Conservation (phyloP, 2,888 invertebrate genomes). For the Ormia ochracea region DNA sequence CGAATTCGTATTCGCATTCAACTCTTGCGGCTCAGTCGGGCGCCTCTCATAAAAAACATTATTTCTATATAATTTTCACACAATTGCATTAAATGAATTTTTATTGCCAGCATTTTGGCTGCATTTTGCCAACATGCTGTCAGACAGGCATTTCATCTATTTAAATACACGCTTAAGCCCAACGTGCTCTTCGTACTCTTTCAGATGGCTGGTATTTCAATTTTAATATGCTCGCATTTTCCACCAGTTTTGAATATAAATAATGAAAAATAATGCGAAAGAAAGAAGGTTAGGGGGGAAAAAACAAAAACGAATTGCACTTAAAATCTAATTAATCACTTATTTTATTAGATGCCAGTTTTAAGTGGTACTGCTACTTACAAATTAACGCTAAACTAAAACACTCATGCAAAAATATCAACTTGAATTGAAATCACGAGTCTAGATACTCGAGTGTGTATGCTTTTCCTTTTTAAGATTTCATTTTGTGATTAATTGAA, state of each 20-base stretch:
- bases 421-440: constrained; percentile 17
- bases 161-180: constrained; percentile 6
- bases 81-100: constrained; percentile 22
- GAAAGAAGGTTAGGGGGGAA: background rate
- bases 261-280: constrained; percentile 18
- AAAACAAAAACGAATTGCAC: constrained; percentile 36
- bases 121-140: constrained; percentile 33
- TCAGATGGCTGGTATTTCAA: no score
- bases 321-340: constrained; percentile 60
- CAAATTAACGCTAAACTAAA: constrained; percentile 53
- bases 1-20: background rate
- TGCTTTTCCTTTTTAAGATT: background rate
- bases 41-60: constrained; percentile 1
- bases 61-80: constrained; percentile 25
- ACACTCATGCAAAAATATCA: constrained; percentile 8
- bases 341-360: constrained; percentile 60
- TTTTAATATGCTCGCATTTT: background rate
- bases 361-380: constrained; percentile 54
- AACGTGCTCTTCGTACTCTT: background rate
- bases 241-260: constrained; percentile 17
- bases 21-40: background rate
- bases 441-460: constrained; percentile 9
- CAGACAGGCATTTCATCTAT: constrained; percentile 7
- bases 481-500: constrained; percentile 50
- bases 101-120: background rate